Percentiles rank a stretch among this genome's conserved stretches.
Conservation (phyloP, 1,140 invertebrate genomes). For the Harpegnathos saltator region DNA sequence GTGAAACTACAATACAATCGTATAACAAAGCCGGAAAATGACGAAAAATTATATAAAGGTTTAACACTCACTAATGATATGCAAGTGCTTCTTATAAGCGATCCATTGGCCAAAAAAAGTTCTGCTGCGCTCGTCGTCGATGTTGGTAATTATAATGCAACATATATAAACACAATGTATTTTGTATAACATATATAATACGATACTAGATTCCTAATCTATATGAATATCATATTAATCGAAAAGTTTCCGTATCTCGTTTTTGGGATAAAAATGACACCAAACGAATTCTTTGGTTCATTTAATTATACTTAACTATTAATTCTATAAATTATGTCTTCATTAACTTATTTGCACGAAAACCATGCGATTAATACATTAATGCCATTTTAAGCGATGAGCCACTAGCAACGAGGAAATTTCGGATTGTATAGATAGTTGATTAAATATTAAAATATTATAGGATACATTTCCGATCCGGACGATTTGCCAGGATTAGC, state of each 20-base stretch:
- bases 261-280: too few species aligned
- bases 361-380: too few species aligned
- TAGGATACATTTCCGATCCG: slow-evolving; percentile 96
- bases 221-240: too few species aligned
- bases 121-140: slow-evolving; percentile 94
- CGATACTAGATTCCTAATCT: not conserved
- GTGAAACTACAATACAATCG: slow-evolving; percentile 85
- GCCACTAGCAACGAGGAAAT: too few species aligned
- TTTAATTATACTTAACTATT: too few species aligned
- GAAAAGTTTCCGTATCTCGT: too few species aligned
- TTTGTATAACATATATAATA: not conserved
- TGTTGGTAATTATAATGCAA: slow-evolving; percentile 87
- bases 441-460: slow-evolving; percentile 71
- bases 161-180: not conserved
- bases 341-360: too few species aligned
- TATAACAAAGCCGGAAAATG: slow-evolving; percentile 92
- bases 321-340: too few species aligned
- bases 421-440: slow-evolving; percentile 25
- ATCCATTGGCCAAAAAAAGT: slow-evolving; percentile 96
- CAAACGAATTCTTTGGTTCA: too few species aligned
- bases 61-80: slow-evolving; percentile 94
- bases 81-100: slow-evolving; percentile 96
- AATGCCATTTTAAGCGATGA: too few species aligned
- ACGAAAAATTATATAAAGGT: slow-evolving; percentile 93
- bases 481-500: slow-evolving; percentile 95